Evolutionary conservation across 2,888 invertebrate genomes (phyloP), one percentile per base, ranked within the genome.

Genomic region (Pharmacophagus antenor): DNA sequence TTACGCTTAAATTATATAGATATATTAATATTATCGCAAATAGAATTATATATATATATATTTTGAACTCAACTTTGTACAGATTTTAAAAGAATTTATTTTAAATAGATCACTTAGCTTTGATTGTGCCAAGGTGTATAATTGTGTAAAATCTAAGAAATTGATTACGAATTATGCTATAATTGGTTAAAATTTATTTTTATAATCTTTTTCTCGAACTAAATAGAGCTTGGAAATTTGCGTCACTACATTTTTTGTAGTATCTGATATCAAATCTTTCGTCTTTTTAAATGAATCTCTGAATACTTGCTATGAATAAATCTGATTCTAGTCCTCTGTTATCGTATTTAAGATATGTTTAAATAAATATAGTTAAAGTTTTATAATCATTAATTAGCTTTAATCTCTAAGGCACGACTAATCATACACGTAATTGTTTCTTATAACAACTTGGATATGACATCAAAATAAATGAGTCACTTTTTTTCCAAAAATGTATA

Each of bases 101-200:
- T 55, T 59, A n/a, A 12, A 15, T 44, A 44, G 2, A 20, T 44
- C 37, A 50, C 50, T 58, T 60, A 49, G 55, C 60, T 55, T 60
- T 60, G 18, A 60, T 55, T 55, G 60, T 55, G 60, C 60, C 60
- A 60, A 60, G 50, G 18, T 51, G n/a, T 18, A 50, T 27, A 20
- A 55, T 12, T 25, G 12, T 25, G 25, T 53, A 22, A 41, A 37
- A 20, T 21, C 8, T 5, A 41, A 25, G 37, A 27, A 52, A 41
- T 52, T 48, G 18, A 18, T 44, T 37, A 37, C 3, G 15, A 37
- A 37, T 15, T 37, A n/a, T n/a, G 6, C 15, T 37, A 15, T 37
- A n/a, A 37, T 15, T 4, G 37, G 1, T 37, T 15, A 37, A 8
- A 27, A 7, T 27, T 10, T 27, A 10, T 2, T 10, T 10, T 31